phyloP scores from a whole-genome alignment of 2,113 vertebrate genomes.

The Ciconia stormi region DNA sequence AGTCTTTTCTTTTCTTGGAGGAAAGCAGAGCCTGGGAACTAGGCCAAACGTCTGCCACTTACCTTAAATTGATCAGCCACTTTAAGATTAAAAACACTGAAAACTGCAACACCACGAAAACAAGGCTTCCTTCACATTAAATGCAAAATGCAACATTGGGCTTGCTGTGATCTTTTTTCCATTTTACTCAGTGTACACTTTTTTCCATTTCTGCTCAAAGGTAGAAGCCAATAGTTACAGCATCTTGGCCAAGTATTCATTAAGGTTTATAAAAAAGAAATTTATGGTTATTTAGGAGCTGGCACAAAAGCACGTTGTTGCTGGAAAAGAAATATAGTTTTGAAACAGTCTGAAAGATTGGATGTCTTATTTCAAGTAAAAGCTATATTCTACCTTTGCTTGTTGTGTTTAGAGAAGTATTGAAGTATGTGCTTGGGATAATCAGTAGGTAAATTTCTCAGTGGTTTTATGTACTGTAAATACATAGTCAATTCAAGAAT shows the following conservation, averaged over 20 bases:
- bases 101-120: slow-evolving; percentile 72
- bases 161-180: slow-evolving; percentile 75
- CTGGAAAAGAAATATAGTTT: slow-evolving; percentile 70
- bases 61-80: slow-evolving; percentile 80
- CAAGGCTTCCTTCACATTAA: slow-evolving; percentile 77
- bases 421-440: neutral
- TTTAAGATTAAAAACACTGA: slow-evolving; percentile 76
- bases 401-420: neutral
- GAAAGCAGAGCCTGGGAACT: slow-evolving; percentile 79
- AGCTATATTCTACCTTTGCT: neutral
- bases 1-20: slow-evolving; percentile 76
- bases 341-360: slow-evolving; percentile 55
- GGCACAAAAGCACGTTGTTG: slow-evolving; percentile 67
- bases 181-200: slow-evolving; percentile 59
- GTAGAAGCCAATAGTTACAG: slow-evolving; percentile 76
- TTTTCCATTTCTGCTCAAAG: slow-evolving; percentile 72
- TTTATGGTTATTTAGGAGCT: slow-evolving; percentile 76
- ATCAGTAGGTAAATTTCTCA: neutral
- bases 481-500: neutral
- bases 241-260: slow-evolving; percentile 77
- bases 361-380: slow-evolving; percentile 32
- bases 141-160: slow-evolving; percentile 69
- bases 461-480: neutral
- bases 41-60: slow-evolving; percentile 80
- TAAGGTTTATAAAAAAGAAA: slow-evolving; percentile 77